Evolutionary conservation across 2,797 vertebrate genomes (phyloP).

Genomic region (Cuniculus paca): DNA sequence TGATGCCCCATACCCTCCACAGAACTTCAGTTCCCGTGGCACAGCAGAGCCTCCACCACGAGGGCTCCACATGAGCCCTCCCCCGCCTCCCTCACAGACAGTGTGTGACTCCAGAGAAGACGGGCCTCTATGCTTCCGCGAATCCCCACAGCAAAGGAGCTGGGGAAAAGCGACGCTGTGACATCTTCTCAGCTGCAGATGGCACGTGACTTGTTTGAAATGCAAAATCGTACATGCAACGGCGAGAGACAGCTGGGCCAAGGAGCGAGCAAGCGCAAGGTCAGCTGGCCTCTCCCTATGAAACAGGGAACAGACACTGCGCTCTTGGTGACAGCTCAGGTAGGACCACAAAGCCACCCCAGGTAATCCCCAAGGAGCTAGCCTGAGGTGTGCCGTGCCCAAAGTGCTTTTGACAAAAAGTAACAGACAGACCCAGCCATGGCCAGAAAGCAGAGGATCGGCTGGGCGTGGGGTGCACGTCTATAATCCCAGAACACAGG

Average conservation of each 20-base stretch:
- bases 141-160: slow-evolving; percentile 47
- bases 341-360: not conserved
- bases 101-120: slow-evolving; percentile 16
- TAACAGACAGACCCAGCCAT: not conserved
- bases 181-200: slow-evolving; percentile 70
- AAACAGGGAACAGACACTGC: not conserved
- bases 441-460: not conserved
- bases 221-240: slow-evolving; percentile 5
- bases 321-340: not conserved
- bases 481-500: not conserved
- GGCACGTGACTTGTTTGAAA: slow-evolving; percentile 66
- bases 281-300: slow-evolving; percentile 34
- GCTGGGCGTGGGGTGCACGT: not conserved
- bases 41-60: not conserved
- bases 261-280: not conserved
- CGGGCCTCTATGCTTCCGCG: not conserved
- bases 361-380: not conserved
- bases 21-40: not conserved
- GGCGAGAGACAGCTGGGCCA: not conserved
- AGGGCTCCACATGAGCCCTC: not conserved
- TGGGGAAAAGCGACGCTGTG: slow-evolving; percentile 59
- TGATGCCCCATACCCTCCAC: not conserved
- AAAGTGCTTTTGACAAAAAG: not conserved
- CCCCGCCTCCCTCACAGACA: not conserved
- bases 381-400: not conserved